A percentile compares a stretch with the other conserved stretches of the same genome.
These are phyloP conservation scores for Palythoa grandis DNA, from an alignment of 92 coral and sea anemone genomes.

Conservation along the genomic window DNA sequence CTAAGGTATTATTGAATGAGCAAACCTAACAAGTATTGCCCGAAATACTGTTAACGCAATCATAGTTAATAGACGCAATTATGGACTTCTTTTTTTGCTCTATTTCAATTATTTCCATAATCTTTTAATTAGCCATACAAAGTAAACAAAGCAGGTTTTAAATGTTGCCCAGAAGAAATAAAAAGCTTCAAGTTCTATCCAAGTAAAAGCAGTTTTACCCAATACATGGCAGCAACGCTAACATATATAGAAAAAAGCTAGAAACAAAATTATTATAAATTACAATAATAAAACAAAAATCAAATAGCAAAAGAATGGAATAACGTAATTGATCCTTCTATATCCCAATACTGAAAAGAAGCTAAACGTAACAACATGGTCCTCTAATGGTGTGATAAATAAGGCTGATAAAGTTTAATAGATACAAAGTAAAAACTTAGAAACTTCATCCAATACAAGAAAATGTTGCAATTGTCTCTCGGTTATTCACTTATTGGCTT, in stretches of 20 bases:
- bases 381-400: background rate
- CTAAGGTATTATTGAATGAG: conserved; percentile 13
- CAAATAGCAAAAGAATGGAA: background rate
- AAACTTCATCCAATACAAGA: too few relatives aligned
- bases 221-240: too few relatives aligned
- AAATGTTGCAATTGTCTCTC: too few relatives aligned
- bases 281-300: too few relatives aligned
- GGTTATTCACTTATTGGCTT: too few relatives aligned
- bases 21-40: background rate
- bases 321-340: background rate
- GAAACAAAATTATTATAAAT: too few relatives aligned
- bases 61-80: background rate
- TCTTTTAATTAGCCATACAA: background rate
- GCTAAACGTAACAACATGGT: background rate
- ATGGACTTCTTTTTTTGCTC: background rate
- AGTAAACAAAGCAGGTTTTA: too few relatives aligned
- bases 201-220: too few relatives aligned
- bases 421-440: background rate
- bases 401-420: background rate
- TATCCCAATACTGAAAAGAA: too few relatives aligned
- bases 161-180: too few relatives aligned
- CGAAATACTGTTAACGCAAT: background rate
- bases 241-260: too few relatives aligned
- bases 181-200: too few relatives aligned
- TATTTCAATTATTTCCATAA: background rate